Percentiles rank a stretch among this genome's conserved stretches.
These are phyloP conservation scores for Phrynocephalus guinanensis DNA, from an alignment of 2,797 vertebrate genomes.

Conservation along the genomic window DNA sequence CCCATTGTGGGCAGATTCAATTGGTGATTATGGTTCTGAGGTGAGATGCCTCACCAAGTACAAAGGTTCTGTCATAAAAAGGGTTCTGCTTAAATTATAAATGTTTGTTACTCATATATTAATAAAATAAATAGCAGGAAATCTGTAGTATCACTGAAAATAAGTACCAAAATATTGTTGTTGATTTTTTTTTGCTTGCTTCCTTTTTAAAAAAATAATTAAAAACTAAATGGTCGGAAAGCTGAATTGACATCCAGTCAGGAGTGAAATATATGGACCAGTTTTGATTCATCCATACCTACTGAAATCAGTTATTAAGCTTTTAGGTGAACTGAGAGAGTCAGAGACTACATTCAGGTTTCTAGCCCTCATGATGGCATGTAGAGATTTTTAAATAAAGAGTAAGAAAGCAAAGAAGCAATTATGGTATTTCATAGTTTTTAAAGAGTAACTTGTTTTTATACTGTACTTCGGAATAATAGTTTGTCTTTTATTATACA, in stretches of 20 bases:
- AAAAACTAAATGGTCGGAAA: neutral
- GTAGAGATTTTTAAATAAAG: neutral
- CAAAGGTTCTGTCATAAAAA: neutral
- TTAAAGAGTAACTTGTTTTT: neutral
- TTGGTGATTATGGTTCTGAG: neutral
- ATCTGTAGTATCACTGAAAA: neutral
- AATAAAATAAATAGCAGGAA: neutral
- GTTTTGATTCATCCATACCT: neutral
- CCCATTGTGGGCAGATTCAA: neutral
- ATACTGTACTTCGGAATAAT: neutral
- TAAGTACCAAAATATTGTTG: neutral
- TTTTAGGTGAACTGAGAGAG: neutral
- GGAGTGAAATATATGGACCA: neutral
- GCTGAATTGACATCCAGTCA: neutral
- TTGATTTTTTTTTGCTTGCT: neutral
- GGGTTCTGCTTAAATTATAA: neutral
- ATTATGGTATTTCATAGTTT: neutral
- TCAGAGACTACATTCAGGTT: neutral
- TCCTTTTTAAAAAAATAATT: neutral
- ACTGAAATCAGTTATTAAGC: neutral
- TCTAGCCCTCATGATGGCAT: conserved; percentile 3
- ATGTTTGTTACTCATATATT: neutral
- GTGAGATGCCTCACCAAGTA: neutral
- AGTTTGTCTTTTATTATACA: neutral
- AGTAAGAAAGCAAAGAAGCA: neutral